These are phyloP conservation scores for Phocides pigmalion DNA, from an alignment of 1,140 invertebrate genomes.

Conservation along the genomic window DNA sequence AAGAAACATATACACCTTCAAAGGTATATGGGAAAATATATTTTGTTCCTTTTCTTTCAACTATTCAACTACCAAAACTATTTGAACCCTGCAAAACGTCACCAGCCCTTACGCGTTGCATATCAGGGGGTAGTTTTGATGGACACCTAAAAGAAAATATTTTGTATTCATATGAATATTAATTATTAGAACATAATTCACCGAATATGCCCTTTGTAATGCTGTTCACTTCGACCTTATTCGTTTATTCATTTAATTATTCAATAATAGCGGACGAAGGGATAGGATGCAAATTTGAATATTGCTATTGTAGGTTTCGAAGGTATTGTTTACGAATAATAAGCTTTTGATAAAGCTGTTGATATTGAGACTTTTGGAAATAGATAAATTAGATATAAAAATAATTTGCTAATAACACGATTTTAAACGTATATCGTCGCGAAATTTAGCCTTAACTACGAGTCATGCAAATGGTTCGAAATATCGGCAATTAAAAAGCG, in stretches of 20 bases:
- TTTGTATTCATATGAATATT: slow-evolving; percentile 72
- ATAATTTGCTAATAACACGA: too few species aligned
- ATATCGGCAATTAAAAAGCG: too few species aligned
- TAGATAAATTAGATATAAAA: too few species aligned
- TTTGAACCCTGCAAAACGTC: slow-evolving; percentile 13
- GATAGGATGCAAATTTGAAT: slow-evolving; percentile 40
- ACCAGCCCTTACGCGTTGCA: slow-evolving; percentile 15
- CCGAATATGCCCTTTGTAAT: slow-evolving; percentile 56
- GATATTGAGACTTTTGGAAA: slow-evolving; percentile 1
- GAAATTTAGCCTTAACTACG: too few species aligned
- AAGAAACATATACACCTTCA: too few species aligned
- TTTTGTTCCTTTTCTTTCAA: not conserved
- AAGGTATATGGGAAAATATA: not conserved
- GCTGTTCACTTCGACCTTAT: slow-evolving; percentile 60
- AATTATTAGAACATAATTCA: slow-evolving; percentile 69
- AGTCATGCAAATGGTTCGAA: too few species aligned
- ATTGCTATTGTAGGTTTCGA: slow-evolving; percentile 28
- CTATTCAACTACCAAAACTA: slow-evolving; percentile 41
- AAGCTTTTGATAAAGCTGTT: slow-evolving; percentile 9
- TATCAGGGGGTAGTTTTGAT: slow-evolving; percentile 49
- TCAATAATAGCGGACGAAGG: slow-evolving; percentile 49
- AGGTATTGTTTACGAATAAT: slow-evolving; percentile 26
- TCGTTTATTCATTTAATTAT: slow-evolving; percentile 59
- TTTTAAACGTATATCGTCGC: too few species aligned
- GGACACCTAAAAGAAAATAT: slow-evolving; percentile 71